These are phyloP conservation scores for Tokudaia tokunoshimensis DNA, from an alignment of 2,797 vertebrate species.

Conservation along the genomic window DNA sequence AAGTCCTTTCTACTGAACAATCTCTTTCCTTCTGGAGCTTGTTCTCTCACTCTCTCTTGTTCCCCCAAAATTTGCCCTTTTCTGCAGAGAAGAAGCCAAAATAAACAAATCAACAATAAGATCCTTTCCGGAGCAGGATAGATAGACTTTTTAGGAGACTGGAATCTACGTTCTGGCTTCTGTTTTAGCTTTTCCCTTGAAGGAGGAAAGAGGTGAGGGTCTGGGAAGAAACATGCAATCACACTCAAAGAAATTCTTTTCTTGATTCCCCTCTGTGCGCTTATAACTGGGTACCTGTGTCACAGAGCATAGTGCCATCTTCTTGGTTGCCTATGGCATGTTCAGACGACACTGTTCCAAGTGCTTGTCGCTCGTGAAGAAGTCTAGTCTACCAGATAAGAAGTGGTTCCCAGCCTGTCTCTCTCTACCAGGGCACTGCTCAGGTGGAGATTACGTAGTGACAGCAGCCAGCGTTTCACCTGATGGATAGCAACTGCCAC, in stretches of 20 bases:
- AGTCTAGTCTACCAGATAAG: not conserved
- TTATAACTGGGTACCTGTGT: not conserved
- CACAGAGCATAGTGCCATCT: fast-evolving
- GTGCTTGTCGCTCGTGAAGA: no score
- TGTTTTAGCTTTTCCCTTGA: slow-evolving; percentile 81
- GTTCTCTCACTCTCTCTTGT: slow-evolving; percentile 74
- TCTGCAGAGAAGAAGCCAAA: slow-evolving; percentile 84
- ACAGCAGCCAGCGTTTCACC: not conserved
- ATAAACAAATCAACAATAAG: slow-evolving; percentile 88
- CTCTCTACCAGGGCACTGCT: not conserved
- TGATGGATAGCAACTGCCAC: no score
- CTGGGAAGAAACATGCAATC: not conserved
- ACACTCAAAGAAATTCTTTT: not conserved
- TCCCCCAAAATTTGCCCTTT: slow-evolving; percentile 78
- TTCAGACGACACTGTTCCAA: not conserved
- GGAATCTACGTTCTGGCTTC: slow-evolving; percentile 83
- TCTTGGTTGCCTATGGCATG: not conserved
- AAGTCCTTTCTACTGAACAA: slow-evolving; percentile 58
- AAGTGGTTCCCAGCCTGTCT: not conserved
- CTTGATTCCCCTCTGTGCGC: no score
- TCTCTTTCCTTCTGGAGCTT: not conserved
- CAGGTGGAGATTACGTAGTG: fast-evolving
- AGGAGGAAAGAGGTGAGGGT: slow-evolving; percentile 36
- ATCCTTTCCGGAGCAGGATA: slow-evolving; percentile 86
- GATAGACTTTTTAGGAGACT: slow-evolving; percentile 83